These are phyloP conservation scores for Phasia obesa DNA, from an alignment of 2,888 invertebrate species.

Conservation along the genomic window DNA sequence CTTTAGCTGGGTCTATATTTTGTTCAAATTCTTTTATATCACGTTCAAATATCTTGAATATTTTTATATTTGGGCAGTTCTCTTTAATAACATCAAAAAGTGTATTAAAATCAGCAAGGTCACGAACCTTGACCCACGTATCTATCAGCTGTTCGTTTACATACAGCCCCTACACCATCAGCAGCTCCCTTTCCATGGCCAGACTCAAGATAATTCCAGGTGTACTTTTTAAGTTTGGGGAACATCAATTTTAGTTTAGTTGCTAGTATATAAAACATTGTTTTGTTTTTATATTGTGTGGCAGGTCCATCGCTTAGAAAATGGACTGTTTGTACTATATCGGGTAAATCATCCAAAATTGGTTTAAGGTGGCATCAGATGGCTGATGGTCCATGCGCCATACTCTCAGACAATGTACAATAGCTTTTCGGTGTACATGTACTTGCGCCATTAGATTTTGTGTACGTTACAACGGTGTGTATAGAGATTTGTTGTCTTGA, in stretches of 20 bases:
- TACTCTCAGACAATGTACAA: conserved; percentile 5
- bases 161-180: conserved; percentile 18
- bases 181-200: neutral
- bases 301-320: no score
- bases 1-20: conserved; percentile 38
- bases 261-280: no score
- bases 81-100: conserved; percentile 27
- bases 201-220: conserved; percentile 74
- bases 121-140: conserved; percentile 15
- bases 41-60: conserved; percentile 6
- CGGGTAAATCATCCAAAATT: neutral
- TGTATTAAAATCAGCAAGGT: conserved; percentile 21
- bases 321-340: conserved; percentile 69
- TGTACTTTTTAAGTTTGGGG: conserved; percentile 72
- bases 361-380: conserved; percentile 5
- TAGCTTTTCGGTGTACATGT: conserved; percentile 22
- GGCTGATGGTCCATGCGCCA: conserved; percentile 12
- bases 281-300: no score
- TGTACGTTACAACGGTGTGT: no score
- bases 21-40: conserved; percentile 32
- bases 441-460: no score
- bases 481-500: no score
- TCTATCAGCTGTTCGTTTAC: no score
- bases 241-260: conserved; percentile 69
- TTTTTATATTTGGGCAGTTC: conserved; percentile 16